These are phyloP conservation scores for Motacilla alba DNA, from an alignment of 2,113 vertebrate genomes.

Conservation along the genomic window DNA sequence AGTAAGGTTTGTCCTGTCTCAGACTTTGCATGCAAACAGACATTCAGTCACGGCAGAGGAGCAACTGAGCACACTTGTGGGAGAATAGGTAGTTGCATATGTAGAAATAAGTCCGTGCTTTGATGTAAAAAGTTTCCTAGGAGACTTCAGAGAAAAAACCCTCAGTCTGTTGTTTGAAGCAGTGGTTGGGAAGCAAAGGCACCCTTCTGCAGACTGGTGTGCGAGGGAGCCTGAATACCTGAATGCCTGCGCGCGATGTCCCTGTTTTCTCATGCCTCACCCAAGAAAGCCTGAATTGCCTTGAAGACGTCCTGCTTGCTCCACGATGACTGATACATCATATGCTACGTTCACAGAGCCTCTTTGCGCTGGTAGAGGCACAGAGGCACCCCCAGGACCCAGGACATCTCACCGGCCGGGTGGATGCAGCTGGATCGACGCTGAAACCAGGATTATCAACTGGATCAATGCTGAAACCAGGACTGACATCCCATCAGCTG, in stretches of 20 bases:
- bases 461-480: not conserved
- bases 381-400: not conserved
- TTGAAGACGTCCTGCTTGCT: not conserved
- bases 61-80: not conserved
- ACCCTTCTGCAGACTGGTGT: rapidly evolving
- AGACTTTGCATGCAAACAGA: rapidly evolving
- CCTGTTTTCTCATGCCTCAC: not conserved
- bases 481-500: not conserved
- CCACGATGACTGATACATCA: rapidly evolving
- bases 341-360: rapidly evolving
- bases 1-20: not conserved
- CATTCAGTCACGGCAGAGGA: not conserved
- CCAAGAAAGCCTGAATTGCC: not conserved
- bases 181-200: not conserved
- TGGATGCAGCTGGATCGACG: rapidly evolving
- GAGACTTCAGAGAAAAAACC: not conserved
- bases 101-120: not conserved
- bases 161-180: not conserved
- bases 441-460: not conserved
- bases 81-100: not conserved
- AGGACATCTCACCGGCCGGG: not conserved
- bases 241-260: not conserved
- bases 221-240: not conserved
- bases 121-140: not conserved
- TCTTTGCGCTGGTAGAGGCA: rapidly evolving